Percentiles rank a stretch among this genome's conserved stretches.
These are phyloP conservation scores for cattle (Bos taurus) DNA, from an alignment of 2,113 vertebrate genomes.

Conservation along the genomic window ARS-UCD2.0 NC_037337.1:74137501-74138000, in stretches of 20 bases:
- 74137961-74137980: background rate
- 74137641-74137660: background rate
- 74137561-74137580: background rate
- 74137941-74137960: background rate
- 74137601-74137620: background rate
- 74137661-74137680: background rate
- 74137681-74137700: background rate
- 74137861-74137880: background rate
- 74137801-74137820: background rate
- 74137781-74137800: background rate
- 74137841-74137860: background rate
- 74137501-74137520: background rate
- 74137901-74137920: background rate
- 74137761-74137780: background rate
- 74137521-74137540: background rate
- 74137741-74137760: background rate
- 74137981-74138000: background rate
- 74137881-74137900: background rate
- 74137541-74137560: background rate
- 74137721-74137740: background rate
- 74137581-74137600: background rate
- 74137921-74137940: background rate
- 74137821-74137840: background rate
- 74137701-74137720: background rate
- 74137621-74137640: background rate